Evolutionary conservation across 2,113 vertebrate species (phyloP).

Genomic region (Manacus vitellinus): DNA sequence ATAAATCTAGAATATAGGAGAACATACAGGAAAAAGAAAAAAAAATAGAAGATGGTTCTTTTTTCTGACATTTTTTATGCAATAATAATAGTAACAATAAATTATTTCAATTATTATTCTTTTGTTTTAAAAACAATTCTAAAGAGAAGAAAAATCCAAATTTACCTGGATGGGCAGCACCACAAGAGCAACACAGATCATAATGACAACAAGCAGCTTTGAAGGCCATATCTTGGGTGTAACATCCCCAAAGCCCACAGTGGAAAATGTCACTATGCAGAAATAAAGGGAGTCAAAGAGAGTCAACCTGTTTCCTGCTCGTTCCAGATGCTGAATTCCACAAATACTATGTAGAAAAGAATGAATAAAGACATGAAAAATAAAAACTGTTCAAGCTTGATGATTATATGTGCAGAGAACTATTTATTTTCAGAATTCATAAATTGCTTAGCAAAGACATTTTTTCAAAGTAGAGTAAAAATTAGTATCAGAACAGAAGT

Average conservation of each 20-base stretch:
- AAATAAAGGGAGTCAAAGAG: slow-evolving; percentile 89
- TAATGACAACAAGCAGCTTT: slow-evolving; percentile 87
- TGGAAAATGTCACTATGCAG: slow-evolving; percentile 90
- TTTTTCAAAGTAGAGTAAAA: background rate
- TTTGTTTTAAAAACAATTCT: background rate
- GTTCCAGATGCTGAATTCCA: slow-evolving; percentile 87
- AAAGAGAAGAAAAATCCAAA: background rate
- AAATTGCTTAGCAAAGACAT: background rate
- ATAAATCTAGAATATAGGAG: background rate
- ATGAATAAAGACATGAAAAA: slow-evolving; percentile 46
- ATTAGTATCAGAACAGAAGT: background rate
- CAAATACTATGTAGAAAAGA: slow-evolving; percentile 80
- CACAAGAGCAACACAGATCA: slow-evolving; percentile 88
- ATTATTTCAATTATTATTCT: background rate
- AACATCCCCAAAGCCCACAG: slow-evolving; percentile 88
- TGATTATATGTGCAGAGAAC: background rate
- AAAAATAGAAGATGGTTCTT: background rate
- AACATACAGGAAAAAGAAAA: background rate
- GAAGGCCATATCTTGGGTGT: slow-evolving; percentile 87
- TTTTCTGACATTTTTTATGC: background rate
- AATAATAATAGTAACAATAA: background rate
- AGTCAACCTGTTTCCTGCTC: slow-evolving; percentile 82
- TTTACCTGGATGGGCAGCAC: slow-evolving; percentile 87
- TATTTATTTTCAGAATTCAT: slow-evolving; percentile 19
- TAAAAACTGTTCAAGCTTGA: slow-evolving; percentile 17